These are phyloP conservation scores for Elephantulus edwardii DNA, from an alignment of 2,113 vertebrate species.

Conservation along the genomic window DNA sequence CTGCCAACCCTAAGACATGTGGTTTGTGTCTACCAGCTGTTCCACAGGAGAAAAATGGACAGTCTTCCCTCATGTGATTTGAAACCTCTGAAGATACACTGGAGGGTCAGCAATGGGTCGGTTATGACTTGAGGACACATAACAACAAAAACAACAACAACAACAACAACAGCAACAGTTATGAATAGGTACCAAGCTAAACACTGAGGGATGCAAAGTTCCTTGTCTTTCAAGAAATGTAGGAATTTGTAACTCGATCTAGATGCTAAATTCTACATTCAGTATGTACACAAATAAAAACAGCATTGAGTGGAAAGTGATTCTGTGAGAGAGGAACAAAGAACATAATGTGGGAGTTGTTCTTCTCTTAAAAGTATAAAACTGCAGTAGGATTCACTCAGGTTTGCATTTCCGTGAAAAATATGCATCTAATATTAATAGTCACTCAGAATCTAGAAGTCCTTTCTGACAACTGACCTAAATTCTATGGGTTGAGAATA, in stretches of 20 bases:
- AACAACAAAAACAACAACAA: too few relatives aligned
- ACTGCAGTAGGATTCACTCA: background rate
- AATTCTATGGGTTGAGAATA: background rate
- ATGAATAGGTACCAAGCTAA: background rate
- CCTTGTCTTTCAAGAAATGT: background rate
- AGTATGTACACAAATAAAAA: background rate
- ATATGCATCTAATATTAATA: background rate
- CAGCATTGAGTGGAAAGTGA: background rate
- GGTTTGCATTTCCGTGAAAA: constrained; percentile 2
- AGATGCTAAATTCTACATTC: background rate
- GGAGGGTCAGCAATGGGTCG: too few relatives aligned
- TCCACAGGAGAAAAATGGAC: too few relatives aligned
- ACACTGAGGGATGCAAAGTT: background rate
- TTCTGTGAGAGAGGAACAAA: background rate
- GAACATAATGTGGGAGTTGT: background rate
- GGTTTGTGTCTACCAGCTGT: too few relatives aligned
- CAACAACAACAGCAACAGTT: too few relatives aligned
- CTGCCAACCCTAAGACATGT: too few relatives aligned
- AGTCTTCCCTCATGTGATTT: too few relatives aligned
- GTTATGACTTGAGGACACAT: too few relatives aligned
- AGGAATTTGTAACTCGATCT: background rate
- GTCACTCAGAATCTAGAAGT: background rate
- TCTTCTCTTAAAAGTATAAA: background rate
- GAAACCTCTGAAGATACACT: too few relatives aligned
- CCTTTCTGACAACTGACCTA: background rate